Base-by-base conservation (phyloP, 2,113 vertebrate species). In the Microtus richardsoni region DNA sequence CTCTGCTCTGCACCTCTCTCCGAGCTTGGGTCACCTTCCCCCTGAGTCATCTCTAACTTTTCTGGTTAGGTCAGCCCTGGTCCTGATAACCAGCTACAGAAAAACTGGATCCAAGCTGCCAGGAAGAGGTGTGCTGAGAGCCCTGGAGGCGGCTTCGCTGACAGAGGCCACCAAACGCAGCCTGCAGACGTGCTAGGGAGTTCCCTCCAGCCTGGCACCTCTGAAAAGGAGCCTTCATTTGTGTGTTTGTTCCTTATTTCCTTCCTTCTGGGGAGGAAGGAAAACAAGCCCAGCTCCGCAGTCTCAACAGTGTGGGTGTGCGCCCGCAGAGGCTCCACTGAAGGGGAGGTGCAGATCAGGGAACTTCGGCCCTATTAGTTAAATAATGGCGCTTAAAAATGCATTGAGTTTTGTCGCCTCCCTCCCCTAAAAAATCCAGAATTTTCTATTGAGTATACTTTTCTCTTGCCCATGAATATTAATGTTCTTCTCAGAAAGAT, bases 401-500 rank as follows among this genome's bases (percentile, higher is more conserved):
- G 97, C 98, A 98, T 98, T 98, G 98, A 98, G 98, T 98, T 98
- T 98, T 98, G 98, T 95, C 0, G 68, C 96, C 98, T 98, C 95
- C 77, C 91, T 91, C 96, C 93, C 91, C 89, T 39, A 98, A 94
- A 98, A 94, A 97, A 98, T 98, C 98, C 98, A 98, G 98, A 98
- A 98, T 98, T 98, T 98, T 99, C 98, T 98, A 98, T 97, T 17
- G 95, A 98, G 98, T 96, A 98, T 97, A 98, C 98, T 98, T 98
- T 98, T 96, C 96, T 96, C 93, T 96, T 11, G 36, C 73, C 88
- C 98, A 99, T 99, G 99, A 99, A 99, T 99, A 99, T 99, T 99
- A 99, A 99, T 99, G 98, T 84, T 96, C 98, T 98, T 98, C 98
- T 98, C 98, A 2, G 98, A 98, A 98, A 98, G 98, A 98, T 98